Evolutionary conservation across 2,113 vertebrate species (phyloP), one percentile per base, ranked within the genome.

Genomic region (Callorhinus ursinus): DNA sequence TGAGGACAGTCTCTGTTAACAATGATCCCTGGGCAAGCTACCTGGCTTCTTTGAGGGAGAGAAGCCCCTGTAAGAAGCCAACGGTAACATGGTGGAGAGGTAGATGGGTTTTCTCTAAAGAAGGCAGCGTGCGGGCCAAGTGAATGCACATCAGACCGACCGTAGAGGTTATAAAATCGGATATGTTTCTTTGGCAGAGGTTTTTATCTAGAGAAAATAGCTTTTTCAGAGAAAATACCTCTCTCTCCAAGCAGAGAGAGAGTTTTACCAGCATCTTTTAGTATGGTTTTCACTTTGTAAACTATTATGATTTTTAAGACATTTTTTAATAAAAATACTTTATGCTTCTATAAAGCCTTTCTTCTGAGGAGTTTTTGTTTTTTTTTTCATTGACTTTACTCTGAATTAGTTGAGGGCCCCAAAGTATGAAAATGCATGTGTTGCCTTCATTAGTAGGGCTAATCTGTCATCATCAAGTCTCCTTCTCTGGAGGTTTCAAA

Each of bases 1-100:
- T 57, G 98, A 96, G 97, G 97, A 96, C 91, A 96, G 95, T 95
- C 97, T 98, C 98, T 98, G 98, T 98, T 97, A 95, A 96, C 84
- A 51, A 33, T 72, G 96, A 92, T 97, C 77, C 93, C 83, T 67
- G 46, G 53, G 95, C 93, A 49, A 59, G n/a, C 91, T 82, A 67
- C 84, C 84, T 63, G 39, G 36, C 63, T 31, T 33, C 85, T 81
- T 28, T 61, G 81, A 84, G 59, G 55, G 7, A 59, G 21, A 83
- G 84, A 59, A 88, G 9, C 28, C 51, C 42, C 39, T 90, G 28
- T 18, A 24, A 85, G 46, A 86, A 59, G 53, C 42, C 1, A 0
- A 5, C 33, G 24, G 33, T 36, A 7, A 4, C 51, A 4, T 4
- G 31, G 83, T 7, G 12, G 39, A 4, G 19, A 42, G 11, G 39